Evolutionary conservation across 2,113 vertebrate genomes (phyloP).

Genomic region (Xiphophorus couchianus): DNA sequence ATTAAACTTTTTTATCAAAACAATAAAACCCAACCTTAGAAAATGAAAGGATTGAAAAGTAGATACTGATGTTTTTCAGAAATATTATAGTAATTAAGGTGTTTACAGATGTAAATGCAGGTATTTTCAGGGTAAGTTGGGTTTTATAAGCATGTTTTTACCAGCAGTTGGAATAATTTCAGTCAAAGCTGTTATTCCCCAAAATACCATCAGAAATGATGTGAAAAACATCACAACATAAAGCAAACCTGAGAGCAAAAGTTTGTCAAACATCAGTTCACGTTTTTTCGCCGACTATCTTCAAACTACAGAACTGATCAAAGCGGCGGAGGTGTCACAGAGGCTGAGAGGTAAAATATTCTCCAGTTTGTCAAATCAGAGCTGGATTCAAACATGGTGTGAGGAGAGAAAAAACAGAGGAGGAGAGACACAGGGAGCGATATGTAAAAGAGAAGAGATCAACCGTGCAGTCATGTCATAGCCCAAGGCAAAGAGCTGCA

Average conservation of each 20-base stretch:
- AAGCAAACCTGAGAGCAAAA: conserved; percentile 38
- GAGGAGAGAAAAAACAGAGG: conserved; percentile 20
- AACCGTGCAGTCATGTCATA: conserved; percentile 79
- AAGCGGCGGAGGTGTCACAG: conserved; percentile 63
- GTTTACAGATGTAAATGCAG: too few relatives aligned
- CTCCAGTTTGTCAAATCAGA: conserved; percentile 55
- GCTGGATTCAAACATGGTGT: conserved; percentile 48
- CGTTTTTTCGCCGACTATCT: conserved; percentile 9
- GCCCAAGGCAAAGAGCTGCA: conserved; percentile 79
- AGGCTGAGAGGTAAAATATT: conserved; percentile 63
- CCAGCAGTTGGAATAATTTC: not conserved
- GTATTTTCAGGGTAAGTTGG: not conserved
- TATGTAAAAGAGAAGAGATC: conserved; percentile 84
- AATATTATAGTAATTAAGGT: too few relatives aligned
- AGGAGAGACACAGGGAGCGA: conserved; percentile 60
- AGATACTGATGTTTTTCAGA: not conserved
- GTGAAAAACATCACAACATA: not conserved
- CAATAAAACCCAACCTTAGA: too few relatives aligned
- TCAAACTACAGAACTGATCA: conserved; percentile 25
- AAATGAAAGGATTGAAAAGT: not conserved
- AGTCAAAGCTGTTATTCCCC: conserved; percentile 1
- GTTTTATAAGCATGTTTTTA: not conserved
- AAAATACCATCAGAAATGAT: not conserved
- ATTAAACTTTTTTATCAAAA: too few relatives aligned
- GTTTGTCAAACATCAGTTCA: conserved; percentile 19